Conservation (phyloP, 2,797 vertebrate genomes). For the Crax fasciolata region DNA sequence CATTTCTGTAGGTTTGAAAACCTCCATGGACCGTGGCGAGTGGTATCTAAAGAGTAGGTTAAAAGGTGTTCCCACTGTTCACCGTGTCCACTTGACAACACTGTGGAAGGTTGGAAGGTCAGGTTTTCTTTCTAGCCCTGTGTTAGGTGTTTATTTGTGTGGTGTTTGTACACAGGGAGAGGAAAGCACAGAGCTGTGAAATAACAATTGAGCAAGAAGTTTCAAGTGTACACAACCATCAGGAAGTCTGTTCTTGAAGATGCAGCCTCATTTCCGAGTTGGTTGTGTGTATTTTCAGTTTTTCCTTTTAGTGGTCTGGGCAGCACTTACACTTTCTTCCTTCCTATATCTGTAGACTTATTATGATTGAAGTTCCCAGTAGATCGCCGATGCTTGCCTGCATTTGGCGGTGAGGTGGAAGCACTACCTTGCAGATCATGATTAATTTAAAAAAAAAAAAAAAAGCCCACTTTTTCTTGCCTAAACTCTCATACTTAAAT, state of each 20-base stretch:
- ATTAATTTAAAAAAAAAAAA: not conserved
- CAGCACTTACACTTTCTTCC: not conserved
- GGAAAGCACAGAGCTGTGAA: not conserved
- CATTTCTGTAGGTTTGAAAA: not conserved
- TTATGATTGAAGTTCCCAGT: not conserved
- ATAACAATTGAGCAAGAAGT: not conserved
- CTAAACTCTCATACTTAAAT: not conserved
- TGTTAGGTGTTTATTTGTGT: not conserved
- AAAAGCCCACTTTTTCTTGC: not conserved
- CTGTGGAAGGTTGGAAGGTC: not conserved
- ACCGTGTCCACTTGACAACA: not conserved
- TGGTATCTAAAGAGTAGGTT: not conserved
- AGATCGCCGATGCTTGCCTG: not conserved
- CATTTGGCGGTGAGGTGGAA: not conserved
- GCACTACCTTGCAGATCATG: not conserved
- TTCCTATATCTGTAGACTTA: not conserved
- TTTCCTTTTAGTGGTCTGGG: not conserved
- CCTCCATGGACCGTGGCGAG: not conserved
- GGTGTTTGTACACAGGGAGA: not conserved
- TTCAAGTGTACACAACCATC: not conserved
- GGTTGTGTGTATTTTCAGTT: not conserved
- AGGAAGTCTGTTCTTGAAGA: not conserved
- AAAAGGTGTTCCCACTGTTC: not conserved
- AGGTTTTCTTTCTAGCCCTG: not conserved
- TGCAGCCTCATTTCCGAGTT: not conserved